Evolutionary conservation across 2,888 invertebrate species (phyloP).

Genomic region (Temnothorax ravouxi): DNA sequence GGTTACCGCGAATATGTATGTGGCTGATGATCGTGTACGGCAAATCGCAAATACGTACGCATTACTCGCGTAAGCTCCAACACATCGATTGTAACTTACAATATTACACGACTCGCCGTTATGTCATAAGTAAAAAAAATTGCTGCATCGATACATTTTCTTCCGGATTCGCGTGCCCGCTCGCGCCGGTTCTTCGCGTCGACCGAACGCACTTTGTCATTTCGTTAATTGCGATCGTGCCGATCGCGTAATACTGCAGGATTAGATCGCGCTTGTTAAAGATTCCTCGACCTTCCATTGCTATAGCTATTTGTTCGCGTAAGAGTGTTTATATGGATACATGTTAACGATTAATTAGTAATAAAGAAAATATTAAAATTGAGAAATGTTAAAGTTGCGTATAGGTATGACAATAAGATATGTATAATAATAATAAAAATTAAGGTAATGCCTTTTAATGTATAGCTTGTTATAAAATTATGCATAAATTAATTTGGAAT

Average conservation of each 20-base stretch:
- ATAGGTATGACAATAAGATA: not conserved
- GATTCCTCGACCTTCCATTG: conserved; percentile 18
- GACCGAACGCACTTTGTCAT: conserved; percentile 35
- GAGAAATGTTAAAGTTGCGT: not conserved
- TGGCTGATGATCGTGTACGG: conserved; percentile 72
- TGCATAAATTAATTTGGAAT: not conserved
- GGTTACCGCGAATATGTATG: conserved; percentile 77
- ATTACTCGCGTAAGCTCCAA: conserved; percentile 73
- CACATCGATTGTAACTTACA: conserved; percentile 73
- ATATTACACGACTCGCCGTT: conserved; percentile 64
- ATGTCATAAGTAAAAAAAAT: conserved; percentile 67
- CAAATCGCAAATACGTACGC: conserved; percentile 78
- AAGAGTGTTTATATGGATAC: not conserved
- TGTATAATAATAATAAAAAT: not conserved
- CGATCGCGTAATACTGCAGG: conserved; percentile 13
- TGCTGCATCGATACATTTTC: conserved; percentile 73
- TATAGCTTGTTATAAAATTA: not conserved
- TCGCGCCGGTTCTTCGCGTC: conserved; percentile 12
- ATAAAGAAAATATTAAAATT: not conserved
- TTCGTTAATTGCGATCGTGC: conserved; percentile 44
- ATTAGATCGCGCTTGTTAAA: conserved; percentile 31
- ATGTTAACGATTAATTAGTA: conserved; percentile 1
- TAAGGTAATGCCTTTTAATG: not conserved
- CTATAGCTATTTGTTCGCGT: not conserved
- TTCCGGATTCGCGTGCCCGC: conserved; percentile 50